A percentile compares a stretch with the other conserved stretches of the same genome.
These are phyloP conservation scores for Chironomus riparius DNA, from an alignment of 2,888 invertebrate genomes.

Conservation along the genomic window DNA sequence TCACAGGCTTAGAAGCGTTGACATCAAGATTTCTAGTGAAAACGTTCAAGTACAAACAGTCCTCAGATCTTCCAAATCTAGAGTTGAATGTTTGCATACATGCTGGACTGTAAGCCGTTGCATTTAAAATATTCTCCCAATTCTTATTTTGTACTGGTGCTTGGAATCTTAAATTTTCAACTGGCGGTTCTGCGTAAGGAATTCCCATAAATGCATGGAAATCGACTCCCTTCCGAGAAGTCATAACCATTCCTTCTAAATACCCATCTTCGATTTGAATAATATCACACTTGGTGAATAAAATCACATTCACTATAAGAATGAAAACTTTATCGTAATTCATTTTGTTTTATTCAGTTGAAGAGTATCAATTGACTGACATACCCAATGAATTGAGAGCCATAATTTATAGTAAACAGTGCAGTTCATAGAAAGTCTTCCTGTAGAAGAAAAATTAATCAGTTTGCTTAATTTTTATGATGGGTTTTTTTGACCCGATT, in stretches of 20 bases:
- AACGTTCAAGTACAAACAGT: constrained; percentile 56
- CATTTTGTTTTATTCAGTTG: too few species aligned
- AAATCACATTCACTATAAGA: too few species aligned
- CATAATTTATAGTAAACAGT: too few species aligned
- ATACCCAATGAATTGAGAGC: too few species aligned
- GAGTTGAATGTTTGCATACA: constrained; percentile 34
- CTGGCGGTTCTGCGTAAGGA: constrained; percentile 42
- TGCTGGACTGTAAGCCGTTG: constrained; percentile 40
- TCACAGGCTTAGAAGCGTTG: constrained; percentile 31
- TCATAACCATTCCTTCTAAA: constrained; percentile 41
- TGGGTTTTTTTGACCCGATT: too few species aligned
- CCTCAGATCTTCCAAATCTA: constrained; percentile 45
- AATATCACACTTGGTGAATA: neutral
- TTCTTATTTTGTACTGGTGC: constrained; percentile 34
- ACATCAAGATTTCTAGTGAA: constrained; percentile 39
- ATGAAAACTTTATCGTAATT: too few species aligned
- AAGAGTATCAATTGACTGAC: too few species aligned
- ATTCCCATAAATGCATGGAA: constrained; percentile 45
- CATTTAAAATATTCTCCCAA: constrained; percentile 40
- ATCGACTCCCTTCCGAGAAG: constrained; percentile 38
- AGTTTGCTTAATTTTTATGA: too few species aligned
- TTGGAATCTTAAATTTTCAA: constrained; percentile 41
- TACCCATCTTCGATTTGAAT: constrained; percentile 33
- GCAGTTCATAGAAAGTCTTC: too few species aligned
- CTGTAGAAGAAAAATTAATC: too few species aligned